These are phyloP conservation scores for Tetranychus truncatus DNA, from an alignment of 2,888 invertebrate species.

Conservation along the genomic window DNA sequence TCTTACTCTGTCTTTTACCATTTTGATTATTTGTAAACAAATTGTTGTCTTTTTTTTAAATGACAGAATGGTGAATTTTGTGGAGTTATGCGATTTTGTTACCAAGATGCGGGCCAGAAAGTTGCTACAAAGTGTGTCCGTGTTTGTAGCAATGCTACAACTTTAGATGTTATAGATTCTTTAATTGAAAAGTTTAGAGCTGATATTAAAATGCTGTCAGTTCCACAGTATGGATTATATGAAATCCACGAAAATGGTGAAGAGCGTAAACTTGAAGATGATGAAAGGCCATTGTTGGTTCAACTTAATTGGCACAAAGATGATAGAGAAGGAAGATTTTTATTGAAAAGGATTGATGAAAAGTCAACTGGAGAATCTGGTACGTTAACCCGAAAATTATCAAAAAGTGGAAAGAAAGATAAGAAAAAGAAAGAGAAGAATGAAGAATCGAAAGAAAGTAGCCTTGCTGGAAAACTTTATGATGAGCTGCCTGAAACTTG, in stretches of 20 bases:
- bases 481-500: slow-evolving; percentile 92
- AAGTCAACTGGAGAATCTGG: slow-evolving; percentile 41
- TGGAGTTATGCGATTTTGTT: slow-evolving; percentile 98
- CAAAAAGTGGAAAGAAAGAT: slow-evolving; percentile 92
- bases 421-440: slow-evolving; percentile 37
- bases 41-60: slow-evolving; percentile 53
- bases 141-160: slow-evolving; percentile 87
- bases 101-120: slow-evolving; percentile 95
- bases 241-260: slow-evolving; percentile 60
- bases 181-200: slow-evolving; percentile 97
- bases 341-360: slow-evolving; percentile 70
- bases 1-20: neutral
- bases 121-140: slow-evolving; percentile 97
- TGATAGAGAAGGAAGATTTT: slow-evolving; percentile 88
- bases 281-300: slow-evolving; percentile 84
- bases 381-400: slow-evolving; percentile 66
- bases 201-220: slow-evolving; percentile 81
- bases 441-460: slow-evolving; percentile 47
- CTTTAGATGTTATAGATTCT: slow-evolving; percentile 86
- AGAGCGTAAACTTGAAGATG: slow-evolving; percentile 68
- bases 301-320: slow-evolving; percentile 99
- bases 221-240: slow-evolving; percentile 47
- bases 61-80: slow-evolving; percentile 61
- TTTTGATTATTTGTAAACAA: neutral
- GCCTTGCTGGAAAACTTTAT: slow-evolving; percentile 73